A percentile compares a stretch with the other conserved stretches of the same genome.
Conservation (phyloP, 2,113 vertebrate species). For the Hippocampus comes region DNA sequence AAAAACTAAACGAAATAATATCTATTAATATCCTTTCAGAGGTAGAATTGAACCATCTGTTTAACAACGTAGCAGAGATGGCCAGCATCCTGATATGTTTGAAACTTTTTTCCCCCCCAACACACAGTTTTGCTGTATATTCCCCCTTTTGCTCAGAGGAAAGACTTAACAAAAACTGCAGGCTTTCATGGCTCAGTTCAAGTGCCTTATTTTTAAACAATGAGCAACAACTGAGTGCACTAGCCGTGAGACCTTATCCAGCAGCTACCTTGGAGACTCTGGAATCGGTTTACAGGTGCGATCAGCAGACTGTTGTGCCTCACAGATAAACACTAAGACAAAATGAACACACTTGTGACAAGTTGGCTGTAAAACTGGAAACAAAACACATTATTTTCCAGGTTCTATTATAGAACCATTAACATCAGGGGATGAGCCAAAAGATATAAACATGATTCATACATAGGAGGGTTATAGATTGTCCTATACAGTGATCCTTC, state of each 20-base stretch:
- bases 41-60: too few species aligned
- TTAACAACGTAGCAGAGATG: too few species aligned
- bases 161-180: background rate
- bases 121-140: too few species aligned
- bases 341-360: background rate
- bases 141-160: background rate
- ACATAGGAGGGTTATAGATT: background rate
- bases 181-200: background rate
- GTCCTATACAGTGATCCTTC: background rate
- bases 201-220: background rate
- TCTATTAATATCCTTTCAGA: too few species aligned
- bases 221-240: background rate
- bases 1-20: too few species aligned
- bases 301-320: background rate
- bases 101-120: too few species aligned
- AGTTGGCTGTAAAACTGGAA: background rate
- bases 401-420: background rate
- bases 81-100: too few species aligned
- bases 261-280: conserved; percentile 13
- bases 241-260: conserved; percentile 17
- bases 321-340: background rate
- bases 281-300: conserved; percentile 33
- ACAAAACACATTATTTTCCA: background rate
- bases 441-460: background rate
- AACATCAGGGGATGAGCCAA: background rate